Evolutionary conservation across 2,113 vertebrate genomes (phyloP), one percentile per base, ranked within the genome.

Genomic region (Melanocharis versteri): DNA sequence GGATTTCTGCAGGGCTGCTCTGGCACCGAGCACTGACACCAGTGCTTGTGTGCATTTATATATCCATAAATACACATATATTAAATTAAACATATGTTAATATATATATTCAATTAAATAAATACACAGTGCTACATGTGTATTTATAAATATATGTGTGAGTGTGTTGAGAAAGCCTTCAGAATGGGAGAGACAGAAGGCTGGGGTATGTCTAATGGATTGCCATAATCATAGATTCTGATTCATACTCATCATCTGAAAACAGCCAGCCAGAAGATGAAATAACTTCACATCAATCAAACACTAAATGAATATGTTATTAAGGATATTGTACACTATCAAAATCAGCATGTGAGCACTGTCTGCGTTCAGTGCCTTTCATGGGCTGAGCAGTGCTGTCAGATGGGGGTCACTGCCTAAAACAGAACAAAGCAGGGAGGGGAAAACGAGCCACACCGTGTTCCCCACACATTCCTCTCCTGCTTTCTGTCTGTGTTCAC

Each of bases 251-350:
- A 58, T 73, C 39, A 15, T 37, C 80, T 77, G 80, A 37, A 89
- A 83, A 78, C 83, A 94, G 57, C 35, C 69, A 88, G 68, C 39
- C 69, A 81, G 72, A 45, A 94, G 86, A 86, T 73, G 79, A 62
- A 94, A 92, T 58, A 70, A 83, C 68, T 96, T 77, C 50, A n/a
- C 89, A 92, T 93, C 94, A 73, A 47, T 90, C 76, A 83, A 65
- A 35, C 72, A 50, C 62, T 8, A 89, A 92, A 86, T 47, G 75
- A 90, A 66, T 80, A 31, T 66, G 71, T 79, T 92, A 83, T 92
- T 93, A 76, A 37, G 76, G 83, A 57, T 33, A 61, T 72, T 68
- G 66, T 70, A 80, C 82, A 61, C 26, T 39, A 31, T 11, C 42
- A 42, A 30, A 57, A 73, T 11, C 83, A 26, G 37, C 48, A 13